Base-by-base conservation (phyloP, 2,113 vertebrate genomes). In the Desmodus rotundus region DNA sequence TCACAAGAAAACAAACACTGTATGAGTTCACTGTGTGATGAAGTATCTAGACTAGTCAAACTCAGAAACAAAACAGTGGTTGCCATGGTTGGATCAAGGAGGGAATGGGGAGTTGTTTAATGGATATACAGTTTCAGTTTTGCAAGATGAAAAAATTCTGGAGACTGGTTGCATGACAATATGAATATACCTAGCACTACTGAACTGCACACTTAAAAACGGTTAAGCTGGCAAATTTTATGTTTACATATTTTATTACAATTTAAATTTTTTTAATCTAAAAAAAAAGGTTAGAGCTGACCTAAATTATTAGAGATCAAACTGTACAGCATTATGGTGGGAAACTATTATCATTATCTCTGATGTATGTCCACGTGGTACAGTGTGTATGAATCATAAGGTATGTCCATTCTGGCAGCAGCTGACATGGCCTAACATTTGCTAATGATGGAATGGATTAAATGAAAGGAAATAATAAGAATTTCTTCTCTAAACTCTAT, bases 391-490 rank as follows among this genome's bases (percentile, higher is more conserved):
- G 96, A 96, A 93, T 97, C 68, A 91, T 84, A 95, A 90, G 38
- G 13, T 83, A 36, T 3, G 0, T 94, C 76, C 63, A 76, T 6
- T 91, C 82, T 89, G 63, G 97, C 88, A 92, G 83, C 87, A 91
- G 78, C 86, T 96, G 83, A 94, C 70, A 86, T 91, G 72, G 45
- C 61, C 93, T 92, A 84, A 76, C 70, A 91, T 96, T 97, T 97
- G 83, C 78, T 94, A 67, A 52, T 94, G 89, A 97, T 96, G 74
- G 87, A 87, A 94, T 91, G 87, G 56, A 89, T 92, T 96, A 97
- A 97, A 97, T 97, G 93, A 96, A 96, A 93, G 58, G 72, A 97
- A 96, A 96, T 95, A 94, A 95, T 82, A 95, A 87, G 92, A 97
- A 97, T 98, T 96, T 95, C 87, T 80, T 94, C 86, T 87, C 7